A percentile compares a stretch with the other conserved stretches of the same genome.
phyloP scores from a whole-genome alignment of 2,888 invertebrate species.

The Philonicus albiceps region DNA sequence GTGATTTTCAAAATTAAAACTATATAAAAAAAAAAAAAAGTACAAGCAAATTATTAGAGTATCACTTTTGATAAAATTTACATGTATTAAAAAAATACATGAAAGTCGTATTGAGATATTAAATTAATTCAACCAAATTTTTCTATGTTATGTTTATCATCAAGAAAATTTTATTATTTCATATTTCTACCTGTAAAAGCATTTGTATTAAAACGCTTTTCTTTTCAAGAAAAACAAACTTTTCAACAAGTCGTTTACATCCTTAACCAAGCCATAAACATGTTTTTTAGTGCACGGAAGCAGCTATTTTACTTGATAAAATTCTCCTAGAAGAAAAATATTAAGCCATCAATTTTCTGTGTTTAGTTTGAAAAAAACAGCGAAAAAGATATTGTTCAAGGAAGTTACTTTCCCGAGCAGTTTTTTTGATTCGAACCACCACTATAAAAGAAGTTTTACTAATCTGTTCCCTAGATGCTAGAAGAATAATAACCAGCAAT shows the following conservation, averaged over 20 bases:
- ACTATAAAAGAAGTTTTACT: background rate
- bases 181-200: background rate
- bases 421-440: background rate
- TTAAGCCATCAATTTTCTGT: background rate
- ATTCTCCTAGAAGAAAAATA: background rate
- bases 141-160: too few relatives aligned
- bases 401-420: background rate
- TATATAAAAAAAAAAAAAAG: too few relatives aligned
- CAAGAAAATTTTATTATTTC: too few relatives aligned
- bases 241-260: background rate
- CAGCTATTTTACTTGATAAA: background rate
- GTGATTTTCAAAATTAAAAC: too few relatives aligned
- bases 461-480: background rate
- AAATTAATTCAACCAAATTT: too few relatives aligned
- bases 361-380: background rate
- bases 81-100: too few relatives aligned
- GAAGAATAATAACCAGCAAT: background rate
- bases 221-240: background rate
- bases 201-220: background rate
- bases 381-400: background rate
- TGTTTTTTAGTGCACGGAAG: background rate
- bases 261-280: background rate
- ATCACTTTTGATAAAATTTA: too few relatives aligned
- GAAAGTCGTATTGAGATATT: too few relatives aligned
- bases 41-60: too few relatives aligned